Evolutionary conservation across 2,113 vertebrate genomes (phyloP).

Genomic region (Lophochroa leadbeateri): DNA sequence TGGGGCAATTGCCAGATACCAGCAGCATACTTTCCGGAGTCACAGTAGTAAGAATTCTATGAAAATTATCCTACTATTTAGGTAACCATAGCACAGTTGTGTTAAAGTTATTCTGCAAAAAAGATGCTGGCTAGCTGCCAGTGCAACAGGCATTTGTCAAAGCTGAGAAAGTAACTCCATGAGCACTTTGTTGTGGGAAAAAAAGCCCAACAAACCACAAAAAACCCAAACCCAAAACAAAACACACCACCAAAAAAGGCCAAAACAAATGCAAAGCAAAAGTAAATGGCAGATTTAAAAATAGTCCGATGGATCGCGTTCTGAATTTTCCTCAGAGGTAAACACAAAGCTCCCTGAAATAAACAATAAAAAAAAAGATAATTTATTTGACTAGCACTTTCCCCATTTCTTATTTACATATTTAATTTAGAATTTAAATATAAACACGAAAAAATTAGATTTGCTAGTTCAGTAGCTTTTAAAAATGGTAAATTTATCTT

Average conservation of each 20-base stretch:
- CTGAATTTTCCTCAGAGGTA: neutral
- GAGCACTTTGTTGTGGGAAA: neutral
- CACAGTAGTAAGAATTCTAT: neutral
- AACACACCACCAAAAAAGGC: neutral
- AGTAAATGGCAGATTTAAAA: neutral
- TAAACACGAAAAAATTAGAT: neutral
- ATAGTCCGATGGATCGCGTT: neutral
- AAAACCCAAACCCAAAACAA: neutral
- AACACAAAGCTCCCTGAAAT: neutral
- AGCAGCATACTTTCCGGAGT: neutral
- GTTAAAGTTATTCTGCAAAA: neutral
- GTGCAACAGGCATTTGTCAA: neutral
- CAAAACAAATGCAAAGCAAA: neutral
- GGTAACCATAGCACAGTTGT: neutral
- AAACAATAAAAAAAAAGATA: neutral
- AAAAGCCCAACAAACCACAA: neutral
- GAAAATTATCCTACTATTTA: constrained; percentile 13
- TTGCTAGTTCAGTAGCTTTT: neutral
- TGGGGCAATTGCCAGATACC: neutral
- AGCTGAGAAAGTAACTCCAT: neutral
- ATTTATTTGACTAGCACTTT: neutral
- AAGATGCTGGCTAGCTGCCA: neutral
- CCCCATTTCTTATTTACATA: neutral
- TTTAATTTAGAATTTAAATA: neutral
- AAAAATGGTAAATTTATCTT: neutral